phyloP scores from a whole-genome alignment of 2,888 invertebrate genomes.

The Mesorhabditis belari region DNA sequence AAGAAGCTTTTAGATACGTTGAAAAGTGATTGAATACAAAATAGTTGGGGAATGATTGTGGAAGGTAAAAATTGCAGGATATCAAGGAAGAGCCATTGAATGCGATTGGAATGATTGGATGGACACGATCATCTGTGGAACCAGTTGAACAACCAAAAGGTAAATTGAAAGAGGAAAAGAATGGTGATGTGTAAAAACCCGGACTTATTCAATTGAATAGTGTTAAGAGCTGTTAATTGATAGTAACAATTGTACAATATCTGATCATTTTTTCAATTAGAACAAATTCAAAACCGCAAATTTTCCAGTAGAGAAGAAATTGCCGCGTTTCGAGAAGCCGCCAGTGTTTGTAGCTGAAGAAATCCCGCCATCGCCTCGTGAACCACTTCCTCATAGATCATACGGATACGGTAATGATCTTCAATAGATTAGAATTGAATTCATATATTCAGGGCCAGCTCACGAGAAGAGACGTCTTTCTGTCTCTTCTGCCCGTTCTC shows the following conservation, averaged over 20 bases:
- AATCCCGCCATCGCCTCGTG: constrained; percentile 41
- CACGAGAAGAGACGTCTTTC: constrained; percentile 43
- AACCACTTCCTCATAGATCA: constrained; percentile 41
- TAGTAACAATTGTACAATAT: background rate
- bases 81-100: constrained; percentile 37
- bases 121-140: constrained; percentile 32
- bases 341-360: constrained; percentile 32
- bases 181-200: background rate
- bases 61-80: too few species aligned
- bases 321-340: constrained; percentile 21
- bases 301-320: constrained; percentile 8
- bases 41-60: too few species aligned
- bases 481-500: constrained; percentile 33
- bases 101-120: constrained; percentile 41
- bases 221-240: background rate
- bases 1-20: too few species aligned
- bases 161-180: background rate
- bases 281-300: background rate
- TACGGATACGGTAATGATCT: constrained; percentile 38
- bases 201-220: background rate
- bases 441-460: constrained; percentile 27
- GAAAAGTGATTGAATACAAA: too few species aligned
- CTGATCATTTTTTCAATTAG: background rate
- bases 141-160: background rate
- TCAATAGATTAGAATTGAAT: background rate